A percentile compares a stretch with the other conserved stretches of the same genome.
Evolutionary conservation across 1,140 invertebrate species (phyloP).

Genomic region (Copidosoma floridanum): DNA sequence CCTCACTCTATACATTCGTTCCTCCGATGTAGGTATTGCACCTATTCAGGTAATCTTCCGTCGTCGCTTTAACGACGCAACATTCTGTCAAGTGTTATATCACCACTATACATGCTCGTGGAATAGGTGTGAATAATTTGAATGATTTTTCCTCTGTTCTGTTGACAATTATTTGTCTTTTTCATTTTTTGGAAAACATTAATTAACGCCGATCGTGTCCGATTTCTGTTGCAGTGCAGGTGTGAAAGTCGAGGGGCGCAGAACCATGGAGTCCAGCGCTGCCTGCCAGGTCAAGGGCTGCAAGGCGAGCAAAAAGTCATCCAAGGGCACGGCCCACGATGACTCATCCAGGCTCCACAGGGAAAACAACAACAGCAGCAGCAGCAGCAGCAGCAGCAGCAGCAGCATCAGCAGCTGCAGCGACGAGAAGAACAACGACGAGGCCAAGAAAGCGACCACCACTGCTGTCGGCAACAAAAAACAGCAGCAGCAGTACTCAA

Average conservation of each 20-base stretch:
- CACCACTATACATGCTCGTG: no score
- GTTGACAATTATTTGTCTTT: no score
- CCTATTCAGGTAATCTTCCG: no score
- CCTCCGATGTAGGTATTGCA: no score
- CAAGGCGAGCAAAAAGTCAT: constrained; percentile 16
- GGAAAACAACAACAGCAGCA: constrained; percentile 1
- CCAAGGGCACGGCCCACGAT: constrained; percentile 1
- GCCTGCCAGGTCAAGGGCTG: constrained; percentile 43
- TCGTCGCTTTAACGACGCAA: no score
- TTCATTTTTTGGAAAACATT: no score
- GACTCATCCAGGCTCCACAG: not conserved
- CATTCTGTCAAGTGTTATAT: no score
- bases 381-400: no score
- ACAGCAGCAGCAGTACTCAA: not conserved
- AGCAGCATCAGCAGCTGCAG: not conserved
- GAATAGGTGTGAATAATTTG: no score
- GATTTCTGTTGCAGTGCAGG: constrained; percentile 53
- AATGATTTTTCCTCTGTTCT: no score
- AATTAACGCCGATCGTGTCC: constrained; percentile 8
- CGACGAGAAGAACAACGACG: constrained; percentile 12
- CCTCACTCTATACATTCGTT: no score
- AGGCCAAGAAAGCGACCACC: not conserved
- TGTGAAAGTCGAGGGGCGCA: constrained; percentile 48
- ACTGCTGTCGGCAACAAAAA: not conserved
- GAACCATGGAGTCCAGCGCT: constrained; percentile 55